Conservation (phyloP, 2,797 vertebrate species). For the Alca torda region DNA sequence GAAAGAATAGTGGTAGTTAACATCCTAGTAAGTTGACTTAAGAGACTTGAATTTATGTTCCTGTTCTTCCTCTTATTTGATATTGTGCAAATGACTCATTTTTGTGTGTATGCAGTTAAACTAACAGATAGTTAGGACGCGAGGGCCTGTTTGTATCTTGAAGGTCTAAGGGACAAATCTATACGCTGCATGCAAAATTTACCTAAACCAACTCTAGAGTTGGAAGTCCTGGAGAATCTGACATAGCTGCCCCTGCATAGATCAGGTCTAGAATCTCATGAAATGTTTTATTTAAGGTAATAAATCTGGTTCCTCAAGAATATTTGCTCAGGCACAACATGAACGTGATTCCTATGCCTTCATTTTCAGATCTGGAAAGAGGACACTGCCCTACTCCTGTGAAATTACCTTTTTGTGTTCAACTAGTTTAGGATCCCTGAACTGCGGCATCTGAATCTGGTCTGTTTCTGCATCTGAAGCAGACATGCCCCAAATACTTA, state of each 20-base stretch:
- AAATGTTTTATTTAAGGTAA: not conserved
- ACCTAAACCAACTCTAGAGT: not conserved
- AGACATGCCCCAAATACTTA: not conserved
- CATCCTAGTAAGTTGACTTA: not conserved
- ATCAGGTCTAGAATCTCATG: not conserved
- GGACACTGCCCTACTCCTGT: accelerated
- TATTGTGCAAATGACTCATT: not conserved
- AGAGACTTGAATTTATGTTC: not conserved
- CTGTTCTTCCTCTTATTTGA: not conserved
- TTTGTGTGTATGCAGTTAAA: not conserved
- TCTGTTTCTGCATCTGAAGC: not conserved
- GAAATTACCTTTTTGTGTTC: not conserved
- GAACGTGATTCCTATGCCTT: not conserved
- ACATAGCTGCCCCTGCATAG: not conserved
- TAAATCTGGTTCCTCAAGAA: not conserved
- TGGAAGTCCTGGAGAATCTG: not conserved
- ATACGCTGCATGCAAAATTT: not conserved
- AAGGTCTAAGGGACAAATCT: not conserved
- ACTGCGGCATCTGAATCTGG: not conserved
- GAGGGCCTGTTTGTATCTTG: not conserved
- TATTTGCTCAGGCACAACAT: not conserved
- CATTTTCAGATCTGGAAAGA: not conserved
- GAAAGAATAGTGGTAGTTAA: not conserved
- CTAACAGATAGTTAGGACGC: not conserved
- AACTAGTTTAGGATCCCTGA: not conserved